phyloP scores from a whole-genome alignment of 64 coral and sea anemone species.

The Porites australiensis region DNA sequence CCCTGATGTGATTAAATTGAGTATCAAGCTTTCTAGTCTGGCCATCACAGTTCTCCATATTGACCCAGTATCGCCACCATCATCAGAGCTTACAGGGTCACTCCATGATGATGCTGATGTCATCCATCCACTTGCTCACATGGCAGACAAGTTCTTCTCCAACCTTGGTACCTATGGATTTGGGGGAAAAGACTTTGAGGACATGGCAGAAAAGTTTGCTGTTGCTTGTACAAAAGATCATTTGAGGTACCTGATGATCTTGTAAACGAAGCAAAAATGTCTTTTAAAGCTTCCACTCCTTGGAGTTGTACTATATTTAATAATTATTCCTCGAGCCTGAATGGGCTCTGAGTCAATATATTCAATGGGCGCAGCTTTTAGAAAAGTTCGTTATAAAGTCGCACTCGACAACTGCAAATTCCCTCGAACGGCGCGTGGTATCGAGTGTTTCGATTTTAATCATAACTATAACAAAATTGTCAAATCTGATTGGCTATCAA shows the following conservation, averaged over 20 bases:
- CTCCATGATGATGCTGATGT: slow-evolving; percentile 3
- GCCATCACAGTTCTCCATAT: slow-evolving; percentile 82
- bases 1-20: slow-evolving; percentile 71
- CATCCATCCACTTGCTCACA: slow-evolving; percentile 77
- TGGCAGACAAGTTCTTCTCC: slow-evolving; percentile 85
- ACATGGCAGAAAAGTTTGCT: slow-evolving; percentile 75
- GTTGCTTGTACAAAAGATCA: slow-evolving; percentile 83
- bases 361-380: too few relatives aligned
- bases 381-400: too few relatives aligned
- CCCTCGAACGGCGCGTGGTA: too few relatives aligned
- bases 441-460: too few relatives aligned
- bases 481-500: too few relatives aligned
- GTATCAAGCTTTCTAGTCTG: slow-evolving; percentile 77
- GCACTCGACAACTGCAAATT: too few relatives aligned
- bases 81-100: slow-evolving; percentile 20
- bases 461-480: too few relatives aligned
- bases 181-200: slow-evolving; percentile 96
- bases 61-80: slow-evolving; percentile 75
- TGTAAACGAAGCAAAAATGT: too few relatives aligned
- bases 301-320: too few relatives aligned
- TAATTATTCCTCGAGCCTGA: too few relatives aligned
- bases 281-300: too few relatives aligned
- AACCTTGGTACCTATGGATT: slow-evolving; percentile 88
- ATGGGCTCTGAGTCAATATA: too few relatives aligned
- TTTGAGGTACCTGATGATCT: slow-evolving; percentile 59